These are phyloP conservation scores for Coregonus sp. DNA, from an alignment of 2,797 vertebrate genomes.

Conservation along the genomic window DNA sequence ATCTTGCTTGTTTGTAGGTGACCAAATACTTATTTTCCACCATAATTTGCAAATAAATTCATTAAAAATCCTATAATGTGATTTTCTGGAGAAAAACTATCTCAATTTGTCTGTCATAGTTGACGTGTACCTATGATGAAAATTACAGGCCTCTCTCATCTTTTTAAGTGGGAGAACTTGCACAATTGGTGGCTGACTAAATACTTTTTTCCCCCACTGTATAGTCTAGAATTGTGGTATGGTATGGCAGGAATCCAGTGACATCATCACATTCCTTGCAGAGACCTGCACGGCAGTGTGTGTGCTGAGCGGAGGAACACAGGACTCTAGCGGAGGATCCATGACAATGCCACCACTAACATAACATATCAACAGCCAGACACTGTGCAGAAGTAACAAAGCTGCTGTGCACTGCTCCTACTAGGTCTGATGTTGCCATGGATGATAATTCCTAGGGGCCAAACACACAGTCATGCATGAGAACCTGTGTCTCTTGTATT, in stretches of 20 bases:
- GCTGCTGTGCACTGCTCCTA: neutral
- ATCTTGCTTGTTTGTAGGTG: too few relatives aligned
- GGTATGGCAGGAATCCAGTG: neutral
- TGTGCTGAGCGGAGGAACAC: slow-evolving; percentile 62
- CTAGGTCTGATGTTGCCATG: neutral
- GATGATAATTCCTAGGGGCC: neutral
- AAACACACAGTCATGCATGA: neutral
- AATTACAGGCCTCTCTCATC: too few relatives aligned
- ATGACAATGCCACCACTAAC: slow-evolving; percentile 51
- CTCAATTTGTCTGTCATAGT: too few relatives aligned
- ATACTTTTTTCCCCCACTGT: too few relatives aligned
- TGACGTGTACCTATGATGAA: too few relatives aligned
- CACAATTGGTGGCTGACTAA: too few relatives aligned
- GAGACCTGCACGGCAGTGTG: slow-evolving; percentile 44
- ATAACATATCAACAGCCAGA: neutral
- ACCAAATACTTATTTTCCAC: too few relatives aligned
- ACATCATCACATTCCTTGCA: slow-evolving; percentile 30
- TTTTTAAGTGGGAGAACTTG: too few relatives aligned
- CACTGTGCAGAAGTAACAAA: neutral
- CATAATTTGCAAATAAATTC: too few relatives aligned
- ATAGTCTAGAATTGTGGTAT: neutral
- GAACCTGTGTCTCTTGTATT: neutral
- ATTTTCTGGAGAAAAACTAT: too few relatives aligned
- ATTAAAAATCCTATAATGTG: too few relatives aligned
- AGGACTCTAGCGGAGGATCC: slow-evolving; percentile 71